phyloP scores from a whole-genome alignment of 2,113 vertebrate species.

The Malurus alboscapulatus region DNA sequence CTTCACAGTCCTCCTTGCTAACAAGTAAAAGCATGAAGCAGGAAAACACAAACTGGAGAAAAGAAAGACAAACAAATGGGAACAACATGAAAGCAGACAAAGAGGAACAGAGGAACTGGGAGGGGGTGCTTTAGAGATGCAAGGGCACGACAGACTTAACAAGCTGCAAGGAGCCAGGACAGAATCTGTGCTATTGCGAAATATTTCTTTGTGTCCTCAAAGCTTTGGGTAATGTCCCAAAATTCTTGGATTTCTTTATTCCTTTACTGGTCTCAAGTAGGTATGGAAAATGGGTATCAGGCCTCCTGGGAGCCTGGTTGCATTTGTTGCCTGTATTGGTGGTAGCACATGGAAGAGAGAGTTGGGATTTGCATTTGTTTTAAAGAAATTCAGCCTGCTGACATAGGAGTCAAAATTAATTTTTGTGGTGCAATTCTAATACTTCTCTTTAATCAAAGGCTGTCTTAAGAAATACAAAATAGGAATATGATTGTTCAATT shows the following conservation, averaged over 20 bases:
- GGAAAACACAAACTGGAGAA: background rate
- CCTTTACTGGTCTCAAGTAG: rapidly evolving
- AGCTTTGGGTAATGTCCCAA: background rate
- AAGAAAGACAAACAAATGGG: background rate
- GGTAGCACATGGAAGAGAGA: background rate
- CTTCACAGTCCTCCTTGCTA: background rate
- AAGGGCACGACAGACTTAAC: background rate
- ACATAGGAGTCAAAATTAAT: background rate
- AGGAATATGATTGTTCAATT: background rate
- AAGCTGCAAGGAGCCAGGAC: background rate
- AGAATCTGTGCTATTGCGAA: background rate
- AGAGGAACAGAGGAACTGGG: background rate
- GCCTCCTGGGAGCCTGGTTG: background rate
- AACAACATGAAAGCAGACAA: background rate
- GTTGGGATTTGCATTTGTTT: background rate
- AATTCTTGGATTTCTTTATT: background rate
- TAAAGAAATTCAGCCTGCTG: background rate
- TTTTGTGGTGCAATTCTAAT: background rate
- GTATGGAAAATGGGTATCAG: background rate
- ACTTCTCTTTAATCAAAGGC: background rate
- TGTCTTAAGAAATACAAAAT: background rate
- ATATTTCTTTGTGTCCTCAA: background rate
- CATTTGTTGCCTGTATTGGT: background rate
- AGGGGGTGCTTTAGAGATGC: background rate
- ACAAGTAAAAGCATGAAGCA: background rate